Conservation (phyloP, 2,888 invertebrate species). For the Drosophila picticornis region DNA sequence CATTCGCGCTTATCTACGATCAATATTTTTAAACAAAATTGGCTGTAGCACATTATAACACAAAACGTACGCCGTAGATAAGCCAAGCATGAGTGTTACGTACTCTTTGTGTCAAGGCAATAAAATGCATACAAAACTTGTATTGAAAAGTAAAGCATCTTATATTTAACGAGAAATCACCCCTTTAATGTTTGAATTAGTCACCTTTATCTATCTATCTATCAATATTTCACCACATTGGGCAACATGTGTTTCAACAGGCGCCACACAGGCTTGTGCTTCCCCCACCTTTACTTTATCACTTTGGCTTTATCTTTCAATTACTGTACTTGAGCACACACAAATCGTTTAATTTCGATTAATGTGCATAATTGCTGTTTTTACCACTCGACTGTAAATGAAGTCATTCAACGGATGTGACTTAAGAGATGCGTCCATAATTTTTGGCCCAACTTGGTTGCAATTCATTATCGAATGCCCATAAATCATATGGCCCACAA, state of each 20-base stretch:
- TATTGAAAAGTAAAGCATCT: conserved; percentile 28
- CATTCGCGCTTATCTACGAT: conserved; percentile 22
- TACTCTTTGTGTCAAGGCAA: not conserved
- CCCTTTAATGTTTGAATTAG: conserved; percentile 33
- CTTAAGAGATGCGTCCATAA: conserved; percentile 1
- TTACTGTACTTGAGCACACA: conserved; percentile 53
- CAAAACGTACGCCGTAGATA: not conserved
- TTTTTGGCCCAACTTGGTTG: conserved; percentile 29
- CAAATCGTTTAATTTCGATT: conserved; percentile 50
- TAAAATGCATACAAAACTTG: not conserved
- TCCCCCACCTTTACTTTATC: conserved; percentile 36
- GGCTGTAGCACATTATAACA: not conserved
- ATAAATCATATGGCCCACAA: conserved; percentile 62
- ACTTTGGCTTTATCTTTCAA: conserved; percentile 53
- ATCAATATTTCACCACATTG: conserved; percentile 49
- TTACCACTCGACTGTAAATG: conserved; percentile 50
- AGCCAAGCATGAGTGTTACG: not conserved
- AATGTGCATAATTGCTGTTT: conserved; percentile 60
- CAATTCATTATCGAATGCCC: conserved; percentile 62
- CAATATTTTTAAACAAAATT: conserved; percentile 17
- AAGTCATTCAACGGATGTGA: conserved; percentile 8
- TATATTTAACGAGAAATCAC: conserved; percentile 28
- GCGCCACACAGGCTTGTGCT: conserved; percentile 31
- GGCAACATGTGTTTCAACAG: conserved; percentile 19
- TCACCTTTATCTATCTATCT: conserved; percentile 32